phyloP scores from a whole-genome alignment of 2,797 vertebrate genomes.

The Artibeus lituratus region DNA sequence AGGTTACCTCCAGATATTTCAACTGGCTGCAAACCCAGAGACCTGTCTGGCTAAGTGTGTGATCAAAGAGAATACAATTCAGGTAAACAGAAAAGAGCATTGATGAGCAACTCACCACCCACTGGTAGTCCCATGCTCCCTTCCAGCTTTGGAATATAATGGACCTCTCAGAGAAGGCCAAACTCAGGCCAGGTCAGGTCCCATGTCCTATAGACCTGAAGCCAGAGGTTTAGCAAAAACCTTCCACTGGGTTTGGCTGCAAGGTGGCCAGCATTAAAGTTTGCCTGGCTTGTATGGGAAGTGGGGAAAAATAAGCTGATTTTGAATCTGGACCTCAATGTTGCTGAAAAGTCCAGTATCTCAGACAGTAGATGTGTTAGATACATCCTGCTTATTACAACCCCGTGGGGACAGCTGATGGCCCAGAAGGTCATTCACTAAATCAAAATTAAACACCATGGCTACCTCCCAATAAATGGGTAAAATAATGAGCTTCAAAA shows the following conservation, averaged over 20 bases:
- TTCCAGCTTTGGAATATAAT: background rate
- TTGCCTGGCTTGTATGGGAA: background rate
- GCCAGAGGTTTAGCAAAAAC: background rate
- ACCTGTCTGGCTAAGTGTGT: background rate
- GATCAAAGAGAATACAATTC: background rate
- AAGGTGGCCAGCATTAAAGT: background rate
- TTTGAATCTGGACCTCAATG: background rate
- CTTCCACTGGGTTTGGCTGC: background rate
- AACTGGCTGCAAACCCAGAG: background rate
- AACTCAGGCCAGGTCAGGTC: background rate
- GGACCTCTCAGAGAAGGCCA: background rate
- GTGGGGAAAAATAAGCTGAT: background rate
- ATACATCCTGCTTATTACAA: background rate
- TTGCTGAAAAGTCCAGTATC: background rate
- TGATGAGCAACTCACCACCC: background rate
- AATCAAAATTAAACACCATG: background rate
- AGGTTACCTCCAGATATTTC: background rate
- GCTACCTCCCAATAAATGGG: background rate
- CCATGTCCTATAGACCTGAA: background rate
- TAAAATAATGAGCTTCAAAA: background rate
- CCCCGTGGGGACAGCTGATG: background rate
- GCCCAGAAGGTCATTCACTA: background rate
- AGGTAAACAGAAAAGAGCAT: background rate
- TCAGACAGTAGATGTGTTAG: background rate
- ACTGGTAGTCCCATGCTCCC: background rate